Percentiles rank a stretch among this genome's conserved stretches.
These are phyloP conservation scores for Himalopsyche anomala DNA, from an alignment of 2,888 invertebrate genomes.

Conservation along the genomic window DNA sequence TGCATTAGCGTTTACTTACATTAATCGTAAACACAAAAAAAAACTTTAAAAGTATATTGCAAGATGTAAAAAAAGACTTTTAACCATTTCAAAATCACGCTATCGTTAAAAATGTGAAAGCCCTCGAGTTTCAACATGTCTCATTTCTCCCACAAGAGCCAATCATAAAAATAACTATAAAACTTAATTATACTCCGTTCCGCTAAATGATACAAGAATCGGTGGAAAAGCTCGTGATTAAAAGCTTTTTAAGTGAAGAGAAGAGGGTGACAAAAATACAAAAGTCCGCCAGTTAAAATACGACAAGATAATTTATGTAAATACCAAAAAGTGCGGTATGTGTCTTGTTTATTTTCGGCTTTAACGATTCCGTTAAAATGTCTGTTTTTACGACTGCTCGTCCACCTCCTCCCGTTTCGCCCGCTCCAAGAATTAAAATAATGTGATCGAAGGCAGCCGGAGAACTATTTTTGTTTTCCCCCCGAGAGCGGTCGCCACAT, in stretches of 20 bases:
- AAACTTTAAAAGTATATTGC: too few species aligned
- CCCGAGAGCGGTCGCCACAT: background rate
- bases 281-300: background rate
- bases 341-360: slow-evolving; percentile 20
- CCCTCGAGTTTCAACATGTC: too few species aligned
- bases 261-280: slow-evolving; percentile 8
- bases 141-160: too few species aligned
- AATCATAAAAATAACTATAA: too few species aligned
- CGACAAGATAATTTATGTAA: slow-evolving; percentile 25
- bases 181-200: too few species aligned
- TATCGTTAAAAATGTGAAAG: too few species aligned
- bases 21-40: too few species aligned
- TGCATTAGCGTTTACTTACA: too few species aligned
- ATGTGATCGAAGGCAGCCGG: background rate
- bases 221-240: background rate
- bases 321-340: slow-evolving; percentile 31
- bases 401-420: background rate
- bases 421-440: slow-evolving; percentile 3
- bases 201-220: too few species aligned
- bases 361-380: slow-evolving; percentile 34
- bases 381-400: slow-evolving; percentile 12
- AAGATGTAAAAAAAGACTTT: too few species aligned
- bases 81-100: too few species aligned
- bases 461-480: slow-evolving; percentile 18
- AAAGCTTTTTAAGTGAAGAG: slow-evolving; percentile 10